Percentiles rank a stretch among this genome's conserved stretches.
Evolutionary conservation across 2,888 invertebrate species (phyloP).

Genomic region (Galerucella calmariensis): DNA sequence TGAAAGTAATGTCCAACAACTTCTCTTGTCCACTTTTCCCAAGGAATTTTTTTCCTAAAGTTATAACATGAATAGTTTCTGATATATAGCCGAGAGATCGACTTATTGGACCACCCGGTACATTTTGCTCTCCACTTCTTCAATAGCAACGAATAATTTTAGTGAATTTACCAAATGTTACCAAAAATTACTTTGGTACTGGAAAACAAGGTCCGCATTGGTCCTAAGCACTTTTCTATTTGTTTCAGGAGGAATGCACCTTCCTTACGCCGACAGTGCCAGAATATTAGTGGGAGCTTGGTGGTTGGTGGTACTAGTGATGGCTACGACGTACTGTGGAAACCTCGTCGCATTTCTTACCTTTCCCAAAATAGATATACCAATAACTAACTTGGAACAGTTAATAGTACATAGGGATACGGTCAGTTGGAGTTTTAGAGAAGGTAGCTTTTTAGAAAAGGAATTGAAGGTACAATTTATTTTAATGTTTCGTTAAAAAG

Average conservation of each 20-base stretch:
- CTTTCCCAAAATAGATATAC: constrained; percentile 83
- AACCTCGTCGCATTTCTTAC: constrained; percentile 93
- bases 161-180: too few species aligned
- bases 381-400: constrained; percentile 76
- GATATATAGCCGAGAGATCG: too few species aligned
- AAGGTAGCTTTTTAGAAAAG: constrained; percentile 80
- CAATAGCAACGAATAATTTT: too few species aligned
- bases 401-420: constrained; percentile 69
- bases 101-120: too few species aligned
- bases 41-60: too few species aligned
- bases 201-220: too few species aligned
- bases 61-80: too few species aligned
- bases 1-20: too few species aligned
- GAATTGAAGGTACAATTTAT: constrained; percentile 66
- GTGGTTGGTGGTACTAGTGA: constrained; percentile 91
- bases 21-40: too few species aligned
- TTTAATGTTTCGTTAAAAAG: too few species aligned
- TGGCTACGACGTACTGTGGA: constrained; percentile 92
- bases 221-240: neutral
- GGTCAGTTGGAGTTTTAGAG: constrained; percentile 81
- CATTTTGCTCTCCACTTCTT: too few species aligned
- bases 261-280: constrained; percentile 88
- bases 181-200: too few species aligned
- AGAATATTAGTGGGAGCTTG: constrained; percentile 87
- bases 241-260: constrained; percentile 81